Percentiles rank a stretch among this genome's conserved stretches.
These are phyloP conservation scores for Galeruca laticollis DNA, from an alignment of 2,888 invertebrate species.

Conservation along the genomic window DNA sequence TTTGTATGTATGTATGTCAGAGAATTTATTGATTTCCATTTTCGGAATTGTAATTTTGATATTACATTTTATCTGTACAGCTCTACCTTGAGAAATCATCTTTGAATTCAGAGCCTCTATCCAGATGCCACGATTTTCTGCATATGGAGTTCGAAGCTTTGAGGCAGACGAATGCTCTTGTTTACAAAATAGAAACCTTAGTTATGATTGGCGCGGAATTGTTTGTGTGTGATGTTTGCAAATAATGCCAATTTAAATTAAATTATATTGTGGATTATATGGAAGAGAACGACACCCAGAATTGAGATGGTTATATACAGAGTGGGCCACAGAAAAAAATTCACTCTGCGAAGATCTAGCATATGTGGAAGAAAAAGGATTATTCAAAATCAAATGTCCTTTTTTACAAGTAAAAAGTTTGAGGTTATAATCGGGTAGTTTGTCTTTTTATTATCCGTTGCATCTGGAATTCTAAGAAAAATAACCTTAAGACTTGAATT, in stretches of 20 bases:
- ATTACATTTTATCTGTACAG: background rate
- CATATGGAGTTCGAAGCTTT: slow-evolving; percentile 37
- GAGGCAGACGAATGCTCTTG: slow-evolving; percentile 27
- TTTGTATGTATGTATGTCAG: too few relatives aligned
- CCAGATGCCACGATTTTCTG: background rate
- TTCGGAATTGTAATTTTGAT: too few relatives aligned
- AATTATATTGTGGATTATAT: slow-evolving; percentile 25
- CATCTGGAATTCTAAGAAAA: too few relatives aligned
- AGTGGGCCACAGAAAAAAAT: too few relatives aligned
- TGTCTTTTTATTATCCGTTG: too few relatives aligned
- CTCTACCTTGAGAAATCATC: background rate
- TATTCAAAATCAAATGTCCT: too few relatives aligned
- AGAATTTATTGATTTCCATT: too few relatives aligned
- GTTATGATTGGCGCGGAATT: slow-evolving; percentile 29
- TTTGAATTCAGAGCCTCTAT: background rate
- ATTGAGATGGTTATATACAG: background rate
- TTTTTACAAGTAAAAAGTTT: too few relatives aligned
- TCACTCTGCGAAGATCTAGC: too few relatives aligned
- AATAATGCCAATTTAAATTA: slow-evolving; percentile 44
- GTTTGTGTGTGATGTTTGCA: slow-evolving; percentile 44
- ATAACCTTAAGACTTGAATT: too few relatives aligned
- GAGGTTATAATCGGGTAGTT: too few relatives aligned
- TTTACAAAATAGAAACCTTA: slow-evolving; percentile 40
- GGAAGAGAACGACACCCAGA: background rate
- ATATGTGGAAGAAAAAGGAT: too few relatives aligned